Percentiles rank a stretch among this genome's conserved stretches.
Evolutionary conservation across 1,140 invertebrate species (phyloP).

Genomic region (Thereuonema tuberculata): DNA sequence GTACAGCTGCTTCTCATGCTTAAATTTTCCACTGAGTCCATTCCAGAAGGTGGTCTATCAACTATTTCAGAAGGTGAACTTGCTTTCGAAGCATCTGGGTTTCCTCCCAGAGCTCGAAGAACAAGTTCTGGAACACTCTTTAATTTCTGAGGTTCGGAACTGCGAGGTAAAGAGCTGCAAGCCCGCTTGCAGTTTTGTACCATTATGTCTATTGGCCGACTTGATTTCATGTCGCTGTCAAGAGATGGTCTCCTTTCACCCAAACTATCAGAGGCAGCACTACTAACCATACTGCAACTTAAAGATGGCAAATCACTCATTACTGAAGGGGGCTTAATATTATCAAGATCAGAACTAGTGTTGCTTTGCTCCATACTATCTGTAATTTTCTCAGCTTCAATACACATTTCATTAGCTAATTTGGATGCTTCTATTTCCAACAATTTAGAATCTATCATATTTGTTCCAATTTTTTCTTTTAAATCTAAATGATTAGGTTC

Average conservation of each 20-base stretch:
- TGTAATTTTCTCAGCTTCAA: constrained; percentile 30
- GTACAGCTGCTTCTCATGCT: constrained; percentile 41
- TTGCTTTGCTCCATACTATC: constrained; percentile 45
- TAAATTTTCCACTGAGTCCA: constrained; percentile 45
- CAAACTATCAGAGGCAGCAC: constrained; percentile 24
- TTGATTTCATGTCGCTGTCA: background rate
- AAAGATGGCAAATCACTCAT: constrained; percentile 32
- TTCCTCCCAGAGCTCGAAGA: constrained; percentile 24
- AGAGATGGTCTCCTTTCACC: constrained; percentile 25
- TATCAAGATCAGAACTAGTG: constrained; percentile 47
- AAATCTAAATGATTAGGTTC: constrained; percentile 23
- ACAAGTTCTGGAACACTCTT: constrained; percentile 20
- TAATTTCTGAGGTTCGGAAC: constrained; percentile 5
- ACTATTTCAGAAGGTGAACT: background rate
- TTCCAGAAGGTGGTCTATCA: constrained; percentile 34
- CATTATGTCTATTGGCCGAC: background rate
- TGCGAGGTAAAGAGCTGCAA: background rate
- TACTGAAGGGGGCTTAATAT: constrained; percentile 60
- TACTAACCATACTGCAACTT: constrained; percentile 25
- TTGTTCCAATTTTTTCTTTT: constrained; percentile 9
- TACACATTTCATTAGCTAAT: constrained; percentile 48
- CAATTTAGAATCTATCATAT: constrained; percentile 41
- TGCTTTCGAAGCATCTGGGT: background rate
- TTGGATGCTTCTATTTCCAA: constrained; percentile 58
- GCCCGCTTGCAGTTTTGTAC: background rate